phyloP scores from a whole-genome alignment of 2,797 vertebrate species.

The Telmatherina bonti region DNA sequence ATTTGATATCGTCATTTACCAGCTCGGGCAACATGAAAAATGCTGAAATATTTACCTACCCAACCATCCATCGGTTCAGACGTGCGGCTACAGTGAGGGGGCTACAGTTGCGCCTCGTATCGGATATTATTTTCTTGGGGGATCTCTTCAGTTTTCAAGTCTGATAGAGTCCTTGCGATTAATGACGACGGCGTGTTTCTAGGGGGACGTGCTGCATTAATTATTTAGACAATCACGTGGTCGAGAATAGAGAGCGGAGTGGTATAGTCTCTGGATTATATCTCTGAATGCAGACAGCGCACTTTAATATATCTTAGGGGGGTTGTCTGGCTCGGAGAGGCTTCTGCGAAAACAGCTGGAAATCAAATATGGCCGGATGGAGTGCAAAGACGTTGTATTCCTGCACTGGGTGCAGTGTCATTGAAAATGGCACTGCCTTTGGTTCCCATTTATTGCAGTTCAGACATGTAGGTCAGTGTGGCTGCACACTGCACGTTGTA shows the following conservation, averaged over 20 bases:
- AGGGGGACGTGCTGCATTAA: constrained; percentile 99
- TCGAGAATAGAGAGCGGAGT: constrained; percentile 87
- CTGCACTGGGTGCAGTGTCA: constrained; percentile 85
- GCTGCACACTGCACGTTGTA: constrained; percentile 69
- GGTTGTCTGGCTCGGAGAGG: constrained; percentile 81
- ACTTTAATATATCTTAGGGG: constrained; percentile 86
- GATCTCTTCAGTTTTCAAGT: constrained; percentile 99
- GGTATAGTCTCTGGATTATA: constrained; percentile 93
- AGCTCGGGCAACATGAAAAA: constrained; percentile 88
- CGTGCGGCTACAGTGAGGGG: constrained; percentile 85
- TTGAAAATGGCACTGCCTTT: constrained; percentile 85
- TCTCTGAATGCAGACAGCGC: constrained; percentile 85
- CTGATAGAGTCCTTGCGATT: constrained; percentile 99
- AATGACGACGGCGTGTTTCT: constrained; percentile 99
- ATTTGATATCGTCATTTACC: constrained; percentile 91
- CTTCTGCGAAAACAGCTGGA: constrained; percentile 85
- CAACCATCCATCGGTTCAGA: constrained; percentile 89
- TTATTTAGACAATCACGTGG: constrained; percentile 99
- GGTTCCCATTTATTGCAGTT: constrained; percentile 85
- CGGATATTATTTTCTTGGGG: constrained; percentile 98
- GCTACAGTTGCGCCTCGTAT: constrained; percentile 88
- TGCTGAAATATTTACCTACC: constrained; percentile 97
- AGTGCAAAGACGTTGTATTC: constrained; percentile 76
- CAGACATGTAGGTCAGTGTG: constrained; percentile 85
- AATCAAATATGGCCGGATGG: constrained; percentile 90